Conservation (phyloP, 2,113 vertebrate species). For the Spea bombifrons region DNA sequence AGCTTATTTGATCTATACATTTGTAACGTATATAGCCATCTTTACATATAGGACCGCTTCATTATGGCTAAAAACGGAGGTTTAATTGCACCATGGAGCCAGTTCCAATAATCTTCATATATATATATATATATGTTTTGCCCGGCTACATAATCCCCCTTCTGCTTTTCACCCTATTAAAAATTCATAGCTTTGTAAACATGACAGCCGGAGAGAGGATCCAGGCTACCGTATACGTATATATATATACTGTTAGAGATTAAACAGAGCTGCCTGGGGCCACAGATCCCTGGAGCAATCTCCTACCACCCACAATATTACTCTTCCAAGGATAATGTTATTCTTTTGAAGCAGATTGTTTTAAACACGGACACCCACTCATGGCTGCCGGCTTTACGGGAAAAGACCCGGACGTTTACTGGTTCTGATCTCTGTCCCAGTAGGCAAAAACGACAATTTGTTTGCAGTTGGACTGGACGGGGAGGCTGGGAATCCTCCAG, state of each 20-base stretch:
- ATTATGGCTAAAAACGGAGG: neutral
- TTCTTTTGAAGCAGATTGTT: constrained; percentile 5
- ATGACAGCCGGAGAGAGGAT: constrained; percentile 3
- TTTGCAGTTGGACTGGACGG: neutral
- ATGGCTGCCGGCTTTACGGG: neutral
- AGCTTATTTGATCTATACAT: too few relatives aligned
- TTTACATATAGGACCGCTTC: too few relatives aligned
- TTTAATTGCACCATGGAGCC: neutral
- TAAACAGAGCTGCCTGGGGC: constrained; percentile 6
- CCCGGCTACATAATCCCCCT: neutral
- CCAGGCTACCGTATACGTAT: neutral
- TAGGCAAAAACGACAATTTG: constrained; percentile 13
- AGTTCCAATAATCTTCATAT: neutral
- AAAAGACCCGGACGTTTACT: neutral
- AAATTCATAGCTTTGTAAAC: constrained; percentile 27
- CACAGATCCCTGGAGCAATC: neutral
- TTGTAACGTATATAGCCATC: too few relatives aligned
- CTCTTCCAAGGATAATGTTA: constrained; percentile 11
- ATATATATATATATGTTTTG: neutral
- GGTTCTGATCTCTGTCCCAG: neutral
- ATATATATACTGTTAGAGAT: neutral
- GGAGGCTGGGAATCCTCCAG: neutral
- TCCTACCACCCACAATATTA: neutral
- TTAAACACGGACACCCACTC: neutral
- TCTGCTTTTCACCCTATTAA: neutral